These are phyloP conservation scores for Coptotermes formosanus DNA, from an alignment of 1,140 invertebrate genomes.

Conservation along the genomic window DNA sequence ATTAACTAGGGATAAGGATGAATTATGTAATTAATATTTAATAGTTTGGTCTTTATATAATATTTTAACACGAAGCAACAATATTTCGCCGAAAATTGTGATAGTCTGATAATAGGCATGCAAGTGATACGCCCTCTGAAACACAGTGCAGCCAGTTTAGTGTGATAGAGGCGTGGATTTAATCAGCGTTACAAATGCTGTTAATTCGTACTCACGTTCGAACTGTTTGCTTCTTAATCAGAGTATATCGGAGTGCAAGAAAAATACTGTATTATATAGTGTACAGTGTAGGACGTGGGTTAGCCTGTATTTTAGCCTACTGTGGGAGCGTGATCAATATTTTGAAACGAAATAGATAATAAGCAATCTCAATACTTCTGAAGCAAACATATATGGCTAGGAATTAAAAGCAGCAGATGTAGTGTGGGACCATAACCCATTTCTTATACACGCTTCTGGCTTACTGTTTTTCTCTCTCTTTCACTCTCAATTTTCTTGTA, in stretches of 20 bases:
- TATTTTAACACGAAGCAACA: not conserved
- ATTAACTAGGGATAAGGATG: not conserved
- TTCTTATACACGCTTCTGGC: not conserved
- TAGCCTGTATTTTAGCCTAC: not conserved
- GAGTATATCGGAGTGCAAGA: not conserved
- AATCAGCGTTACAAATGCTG: not conserved
- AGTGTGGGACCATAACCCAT: not conserved
- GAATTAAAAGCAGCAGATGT: not conserved
- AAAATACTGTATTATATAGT: too few relatives aligned
- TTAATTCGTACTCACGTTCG: not conserved
- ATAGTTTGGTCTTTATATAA: not conserved
- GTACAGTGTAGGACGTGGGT: not conserved
- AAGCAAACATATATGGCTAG: not conserved
- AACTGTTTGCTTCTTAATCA: not conserved
- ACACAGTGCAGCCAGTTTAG: not conserved
- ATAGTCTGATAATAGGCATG: not conserved
- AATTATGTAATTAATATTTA: not conserved
- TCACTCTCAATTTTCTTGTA: not conserved
- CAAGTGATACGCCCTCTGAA: constrained; percentile 7
- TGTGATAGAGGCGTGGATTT: not conserved
- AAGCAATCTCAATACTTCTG: not conserved
- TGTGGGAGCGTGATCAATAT: not conserved
- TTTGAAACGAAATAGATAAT: not conserved
- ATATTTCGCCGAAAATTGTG: not conserved
- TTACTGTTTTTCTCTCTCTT: not conserved